Base-by-base conservation (phyloP, 2,797 vertebrate genomes). In the Delichon dasypus region DNA sequence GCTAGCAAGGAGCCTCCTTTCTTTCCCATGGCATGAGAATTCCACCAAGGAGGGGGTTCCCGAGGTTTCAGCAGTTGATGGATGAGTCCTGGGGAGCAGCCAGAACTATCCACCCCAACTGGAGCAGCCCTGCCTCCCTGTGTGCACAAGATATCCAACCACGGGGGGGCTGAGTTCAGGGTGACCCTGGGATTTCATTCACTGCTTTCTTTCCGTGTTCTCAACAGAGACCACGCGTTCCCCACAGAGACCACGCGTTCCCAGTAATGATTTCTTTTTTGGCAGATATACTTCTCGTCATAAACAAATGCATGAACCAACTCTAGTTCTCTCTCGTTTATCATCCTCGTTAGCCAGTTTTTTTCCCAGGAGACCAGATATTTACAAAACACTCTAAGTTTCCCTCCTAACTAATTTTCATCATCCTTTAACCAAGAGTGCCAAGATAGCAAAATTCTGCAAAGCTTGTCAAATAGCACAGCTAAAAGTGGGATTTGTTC, bases 261-360 rank as follows among this genome's bases (percentile, higher is more conserved):
- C 34, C 10, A 70, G 30, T 25, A 79, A 79, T 16, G 8, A 71
- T 5, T 81, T 86, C 15, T 78, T 65, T 40, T 77, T 70, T 81
- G 44, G 32, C 75, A 36, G n/a, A 72, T 87, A 29, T 73, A 53
- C 65, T 90, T 90, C 61, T 92, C 29, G 48, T 54, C 1, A 9
- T 44, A 81, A 91, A 57, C 74, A 81, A 93, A 66, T 1, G 5
- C 47, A 76, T 0, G 1, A 85, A 53, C 10, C 48, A 68, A 42
- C 19, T 79, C 47, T 71, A 87, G 74, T 67, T 70, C 17, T 76
- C n/a, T 57, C 44, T 89, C 81, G 51, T 96, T 93, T 82, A 61
- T 88, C 85, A 96, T 42, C 51, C 65, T 76, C 44, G 26, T 80
- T 94, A 89, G 65, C 36, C 85, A 68, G 57, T 34, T 88, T 67